phyloP scores from a whole-genome alignment of 2,113 vertebrate species.

The Syngnathus floridae region DNA sequence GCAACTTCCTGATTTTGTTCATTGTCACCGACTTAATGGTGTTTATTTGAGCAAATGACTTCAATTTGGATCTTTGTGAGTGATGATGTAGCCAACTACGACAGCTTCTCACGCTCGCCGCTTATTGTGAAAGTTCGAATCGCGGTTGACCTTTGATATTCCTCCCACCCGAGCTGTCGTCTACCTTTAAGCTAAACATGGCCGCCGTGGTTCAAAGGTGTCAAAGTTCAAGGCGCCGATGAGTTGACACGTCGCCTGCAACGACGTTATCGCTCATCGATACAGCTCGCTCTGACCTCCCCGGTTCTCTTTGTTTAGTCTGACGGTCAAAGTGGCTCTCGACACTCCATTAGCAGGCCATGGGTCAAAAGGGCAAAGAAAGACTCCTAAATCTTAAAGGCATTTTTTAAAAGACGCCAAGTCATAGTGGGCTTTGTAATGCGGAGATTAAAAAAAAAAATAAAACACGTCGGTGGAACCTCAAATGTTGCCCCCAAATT shows the following conservation, averaged over 20 bases:
- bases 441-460: no score
- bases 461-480: no score
- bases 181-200: neutral
- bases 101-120: neutral
- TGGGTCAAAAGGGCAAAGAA: conserved; percentile 31
- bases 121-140: neutral
- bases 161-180: neutral
- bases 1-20: no score
- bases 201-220: neutral
- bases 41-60: neutral
- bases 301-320: conserved; percentile 35
- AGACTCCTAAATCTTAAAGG: neutral
- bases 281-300: neutral
- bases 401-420: neutral
- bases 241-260: neutral
- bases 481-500: no score
- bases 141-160: neutral
- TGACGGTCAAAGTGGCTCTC: conserved; percentile 23
- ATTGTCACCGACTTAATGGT: no score
- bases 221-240: neutral
- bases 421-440: no score
- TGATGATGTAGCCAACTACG: neutral
- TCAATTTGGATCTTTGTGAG: neutral
- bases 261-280: neutral
- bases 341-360: conserved; percentile 24